Percentiles rank a stretch among this genome's conserved stretches.
Evolutionary conservation across 2,888 invertebrate genomes (phyloP).

Genomic region (Apotomis turbidana): DNA sequence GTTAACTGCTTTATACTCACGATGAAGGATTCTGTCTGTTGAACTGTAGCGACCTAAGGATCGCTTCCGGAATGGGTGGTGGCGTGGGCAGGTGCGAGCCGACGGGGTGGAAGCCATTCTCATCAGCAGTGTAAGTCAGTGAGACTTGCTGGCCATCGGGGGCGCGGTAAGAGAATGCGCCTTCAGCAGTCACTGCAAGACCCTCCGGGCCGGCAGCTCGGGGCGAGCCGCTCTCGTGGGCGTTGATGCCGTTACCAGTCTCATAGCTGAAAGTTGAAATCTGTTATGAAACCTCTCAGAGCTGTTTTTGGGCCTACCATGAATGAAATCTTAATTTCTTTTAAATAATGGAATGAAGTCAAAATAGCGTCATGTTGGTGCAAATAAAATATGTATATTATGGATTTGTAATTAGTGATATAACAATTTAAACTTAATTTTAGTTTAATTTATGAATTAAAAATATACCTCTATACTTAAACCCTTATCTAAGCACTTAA

Average conservation of each 20-base stretch:
- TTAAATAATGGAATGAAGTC: too few species aligned
- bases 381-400: too few species aligned
- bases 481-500: too few species aligned
- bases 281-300: background rate
- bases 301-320: too few species aligned
- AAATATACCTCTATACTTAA: too few species aligned
- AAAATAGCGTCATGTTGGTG: too few species aligned
- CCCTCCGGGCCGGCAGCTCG: constrained; percentile 80
- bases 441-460: too few species aligned
- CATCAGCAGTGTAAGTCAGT: constrained; percentile 87
- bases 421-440: too few species aligned
- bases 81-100: constrained; percentile 85
- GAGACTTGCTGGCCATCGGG: constrained; percentile 87
- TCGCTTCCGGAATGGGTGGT: constrained; percentile 84
- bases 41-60: constrained; percentile 78
- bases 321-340: too few species aligned
- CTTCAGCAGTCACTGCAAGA: constrained; percentile 84
- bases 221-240: constrained; percentile 80
- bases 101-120: constrained; percentile 87
- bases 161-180: constrained; percentile 86
- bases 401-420: too few species aligned
- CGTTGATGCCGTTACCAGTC: constrained; percentile 85
- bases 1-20: background rate
- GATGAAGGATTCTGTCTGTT: constrained; percentile 60
- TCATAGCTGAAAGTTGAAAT: constrained; percentile 70